Conservation (phyloP, 2,797 vertebrate species). For the Ispidina picta region DNA sequence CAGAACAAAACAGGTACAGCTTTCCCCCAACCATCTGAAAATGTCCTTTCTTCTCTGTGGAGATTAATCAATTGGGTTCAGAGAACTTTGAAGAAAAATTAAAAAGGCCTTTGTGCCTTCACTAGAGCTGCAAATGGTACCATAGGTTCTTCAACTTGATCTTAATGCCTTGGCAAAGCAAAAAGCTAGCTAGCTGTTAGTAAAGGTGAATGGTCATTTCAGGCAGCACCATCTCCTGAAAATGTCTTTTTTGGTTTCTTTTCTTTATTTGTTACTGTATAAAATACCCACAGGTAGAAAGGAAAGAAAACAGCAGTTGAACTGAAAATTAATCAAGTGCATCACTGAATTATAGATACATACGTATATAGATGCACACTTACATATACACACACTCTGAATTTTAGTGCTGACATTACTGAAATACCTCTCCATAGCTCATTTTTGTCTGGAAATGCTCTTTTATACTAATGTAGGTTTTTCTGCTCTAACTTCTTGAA, state of each 20-base stretch:
- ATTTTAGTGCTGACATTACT: neutral
- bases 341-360: neutral
- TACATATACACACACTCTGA: neutral
- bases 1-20: neutral
- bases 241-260: neutral
- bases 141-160: neutral
- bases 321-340: neutral
- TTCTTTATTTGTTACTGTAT: neutral
- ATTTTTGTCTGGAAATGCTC: neutral
- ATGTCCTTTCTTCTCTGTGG: neutral
- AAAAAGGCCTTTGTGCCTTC: neutral
- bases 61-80: neutral
- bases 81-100: neutral
- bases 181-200: neutral
- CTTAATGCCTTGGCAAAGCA: too few species aligned
- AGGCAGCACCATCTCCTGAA: neutral
- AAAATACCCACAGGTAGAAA: neutral
- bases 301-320: neutral
- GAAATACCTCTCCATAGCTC: neutral
- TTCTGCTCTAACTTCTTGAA: neutral
- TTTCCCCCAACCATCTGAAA: neutral
- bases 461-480: neutral
- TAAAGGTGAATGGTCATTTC: neutral
- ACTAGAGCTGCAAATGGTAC: neutral
- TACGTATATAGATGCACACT: fast-evolving